These are phyloP conservation scores for Nemoura dubitans DNA, from an alignment of 2,888 invertebrate genomes.

Conservation along the genomic window DNA sequence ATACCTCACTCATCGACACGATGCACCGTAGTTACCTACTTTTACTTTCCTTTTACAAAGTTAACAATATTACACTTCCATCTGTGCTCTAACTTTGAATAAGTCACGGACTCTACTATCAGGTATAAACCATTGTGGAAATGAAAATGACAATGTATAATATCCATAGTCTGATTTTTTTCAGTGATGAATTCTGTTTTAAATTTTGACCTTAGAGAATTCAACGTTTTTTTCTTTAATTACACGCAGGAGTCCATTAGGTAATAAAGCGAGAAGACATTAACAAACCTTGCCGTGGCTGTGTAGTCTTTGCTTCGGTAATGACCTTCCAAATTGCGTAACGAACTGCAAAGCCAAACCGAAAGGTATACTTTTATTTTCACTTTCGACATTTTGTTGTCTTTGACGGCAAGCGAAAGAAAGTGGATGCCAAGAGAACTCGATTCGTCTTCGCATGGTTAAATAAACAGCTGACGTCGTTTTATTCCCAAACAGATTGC, in stretches of 20 bases:
- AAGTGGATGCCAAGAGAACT: not conserved
- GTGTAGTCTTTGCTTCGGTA: not conserved
- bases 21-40: too few species aligned
- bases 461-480: too few species aligned
- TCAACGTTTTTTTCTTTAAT: not conserved
- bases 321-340: not conserved
- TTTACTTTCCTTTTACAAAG: too few species aligned
- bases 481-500: too few species aligned
- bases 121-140: too few species aligned
- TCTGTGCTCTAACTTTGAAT: too few species aligned
- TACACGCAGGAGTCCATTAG: not conserved
- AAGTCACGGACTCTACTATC: too few species aligned
- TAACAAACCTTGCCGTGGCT: not conserved
- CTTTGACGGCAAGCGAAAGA: not conserved
- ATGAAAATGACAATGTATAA: too few species aligned
- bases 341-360: not conserved
- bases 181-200: too few species aligned
- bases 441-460: not conserved
- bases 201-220: not conserved
- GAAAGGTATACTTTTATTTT: not conserved
- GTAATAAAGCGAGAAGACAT: not conserved
- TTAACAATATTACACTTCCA: too few species aligned
- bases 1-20: too few species aligned
- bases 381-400: not conserved
- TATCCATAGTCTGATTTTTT: too few species aligned